phyloP scores from a whole-genome alignment of 2,797 vertebrate species.

The Hozukius guyotensis region DNA sequence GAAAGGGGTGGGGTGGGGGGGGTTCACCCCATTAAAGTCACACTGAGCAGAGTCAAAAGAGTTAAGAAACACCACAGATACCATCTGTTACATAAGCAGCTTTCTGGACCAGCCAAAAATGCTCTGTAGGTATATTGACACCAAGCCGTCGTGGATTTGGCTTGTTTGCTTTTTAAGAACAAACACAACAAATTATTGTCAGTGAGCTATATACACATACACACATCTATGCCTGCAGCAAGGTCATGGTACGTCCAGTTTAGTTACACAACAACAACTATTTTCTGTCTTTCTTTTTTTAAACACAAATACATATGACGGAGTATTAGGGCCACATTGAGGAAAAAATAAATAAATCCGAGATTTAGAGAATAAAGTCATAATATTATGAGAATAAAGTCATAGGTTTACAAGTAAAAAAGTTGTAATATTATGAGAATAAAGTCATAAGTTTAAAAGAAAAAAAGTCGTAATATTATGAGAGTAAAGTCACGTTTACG shows the following conservation, averaged over 20 bases:
- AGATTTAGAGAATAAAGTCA: no score
- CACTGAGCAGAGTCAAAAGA: background rate
- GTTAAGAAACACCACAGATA: background rate
- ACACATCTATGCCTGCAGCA: background rate
- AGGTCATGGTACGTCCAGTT: no score
- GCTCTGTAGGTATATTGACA: constrained; percentile 22
- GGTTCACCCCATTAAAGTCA: background rate
- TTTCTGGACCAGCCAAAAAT: constrained; percentile 18
- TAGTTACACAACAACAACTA: background rate
- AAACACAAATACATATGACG: background rate
- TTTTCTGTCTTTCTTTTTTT: background rate
- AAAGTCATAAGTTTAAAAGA: no score
- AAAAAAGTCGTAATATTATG: no score
- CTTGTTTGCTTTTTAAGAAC: constrained; percentile 15
- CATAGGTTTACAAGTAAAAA: no score
- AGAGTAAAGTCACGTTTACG: no score
- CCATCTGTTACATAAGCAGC: constrained; percentile 41
- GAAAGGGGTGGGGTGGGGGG: background rate
- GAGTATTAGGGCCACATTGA: no score
- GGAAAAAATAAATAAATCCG: no score
- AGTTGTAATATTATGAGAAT: no score
- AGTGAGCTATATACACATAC: background rate
- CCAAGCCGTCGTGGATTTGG: constrained; percentile 32
- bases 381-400: no score
- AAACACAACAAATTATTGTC: background rate